These are phyloP conservation scores for Cryptocephalus primarius DNA, from an alignment of 2,888 invertebrate genomes.

Conservation along the genomic window DNA sequence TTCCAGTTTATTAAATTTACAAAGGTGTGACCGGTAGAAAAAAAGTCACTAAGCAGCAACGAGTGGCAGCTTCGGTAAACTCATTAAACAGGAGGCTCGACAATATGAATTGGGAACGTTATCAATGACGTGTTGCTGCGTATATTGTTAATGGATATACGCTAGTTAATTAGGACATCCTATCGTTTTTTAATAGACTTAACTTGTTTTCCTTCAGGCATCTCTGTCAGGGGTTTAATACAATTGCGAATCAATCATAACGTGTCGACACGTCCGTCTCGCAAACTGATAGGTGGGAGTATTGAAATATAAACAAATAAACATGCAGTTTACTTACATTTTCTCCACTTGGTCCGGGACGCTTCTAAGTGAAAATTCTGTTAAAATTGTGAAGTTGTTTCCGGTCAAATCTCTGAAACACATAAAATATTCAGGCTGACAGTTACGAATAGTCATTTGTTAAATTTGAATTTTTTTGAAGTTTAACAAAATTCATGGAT, in stretches of 20 bases:
- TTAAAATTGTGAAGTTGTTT: slow-evolving; percentile 33
- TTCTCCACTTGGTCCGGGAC: slow-evolving; percentile 30
- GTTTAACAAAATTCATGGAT: not conserved
- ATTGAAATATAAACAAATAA: not conserved
- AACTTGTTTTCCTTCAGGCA: no score
- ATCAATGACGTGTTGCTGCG: no score
- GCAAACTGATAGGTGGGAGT: not conserved
- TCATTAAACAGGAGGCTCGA: no score
- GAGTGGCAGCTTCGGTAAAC: no score
- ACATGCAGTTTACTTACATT: slow-evolving; percentile 32
- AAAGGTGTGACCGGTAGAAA: no score
- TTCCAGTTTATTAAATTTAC: no score
- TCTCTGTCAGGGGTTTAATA: no score
- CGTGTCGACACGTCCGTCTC: not conserved
- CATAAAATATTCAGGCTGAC: slow-evolving; percentile 1
- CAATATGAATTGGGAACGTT: no score
- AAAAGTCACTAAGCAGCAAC: no score
- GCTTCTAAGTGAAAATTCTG: slow-evolving; percentile 25
- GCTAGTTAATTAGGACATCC: no score
- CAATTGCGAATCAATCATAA: not conserved
- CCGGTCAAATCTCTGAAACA: slow-evolving; percentile 38
- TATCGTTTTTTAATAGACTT: no score
- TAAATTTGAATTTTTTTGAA: not conserved
- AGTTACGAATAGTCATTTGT: not conserved
- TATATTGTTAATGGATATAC: no score